Evolutionary conservation across 2,797 vertebrate species (phyloP), one percentile per base, ranked within the genome.

Genomic region (Streptopelia turtur): DNA sequence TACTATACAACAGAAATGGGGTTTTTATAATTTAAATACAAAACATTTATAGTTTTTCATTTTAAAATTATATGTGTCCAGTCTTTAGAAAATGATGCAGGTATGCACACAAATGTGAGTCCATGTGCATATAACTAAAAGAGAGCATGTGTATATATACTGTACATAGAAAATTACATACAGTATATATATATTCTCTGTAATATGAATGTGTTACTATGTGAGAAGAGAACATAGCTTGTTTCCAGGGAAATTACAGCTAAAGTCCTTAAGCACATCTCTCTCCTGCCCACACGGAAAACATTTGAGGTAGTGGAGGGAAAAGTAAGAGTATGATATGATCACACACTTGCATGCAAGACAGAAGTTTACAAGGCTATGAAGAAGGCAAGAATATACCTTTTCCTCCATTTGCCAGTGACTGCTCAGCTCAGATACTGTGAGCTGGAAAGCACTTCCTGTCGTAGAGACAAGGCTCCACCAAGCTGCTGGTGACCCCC

Each of bases 171-270:
- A 79, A 82, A 82, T 89, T 39, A n/a, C 11, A 75, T 6, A n/a
- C 1, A 4, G 7, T 18, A 33, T 10, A 53, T 10, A 69, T 1
- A 66, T 11, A 22, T 50, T 71, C 5, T 49, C 52, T 76, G 16
- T 16, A 66, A 66, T 7, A 60, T 10, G 1, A 49, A 53, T 52
- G 18, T 35, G 12, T 49, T 60, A 37, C 11, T 70, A 13, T 30
- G 27, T 28, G 16, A 89, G 71, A 77, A 85, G n/a, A 41, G 14
- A 85, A 60, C 10, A 25, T 27, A 59, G 9, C 31, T 78, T 78
- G 37, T 81, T 88, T 86, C 45, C 88, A 93, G 9, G 49, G 65
- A 91, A 85, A 91, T 88, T 81, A 77, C 17, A 89, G 21, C 49
- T 71, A 61, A 80, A 8, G 23, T 59, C 37, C 66, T 79, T 64